Base-by-base conservation (phyloP, 2,888 invertebrate genomes). In the Melangyna quadrimaculata region DNA sequence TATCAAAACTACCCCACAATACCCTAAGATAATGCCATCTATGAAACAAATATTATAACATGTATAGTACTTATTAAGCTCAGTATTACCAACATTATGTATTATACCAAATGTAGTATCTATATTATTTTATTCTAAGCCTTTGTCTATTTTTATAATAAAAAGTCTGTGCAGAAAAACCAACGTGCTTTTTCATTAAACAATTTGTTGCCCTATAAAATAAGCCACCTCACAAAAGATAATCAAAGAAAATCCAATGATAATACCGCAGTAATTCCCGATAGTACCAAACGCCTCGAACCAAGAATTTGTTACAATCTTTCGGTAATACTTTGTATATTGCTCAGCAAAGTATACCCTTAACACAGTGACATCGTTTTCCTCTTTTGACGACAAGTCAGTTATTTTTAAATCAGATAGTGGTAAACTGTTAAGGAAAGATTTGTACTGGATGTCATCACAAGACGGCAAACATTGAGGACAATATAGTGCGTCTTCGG, bases 271-370 rank as follows among this genome's bases (percentile, higher is more conserved):
- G 87, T 94, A 93, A 77, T 95, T 95, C 45, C 95, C 95, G 88
- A 95, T 92, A 88, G 93, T 94, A 91, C 95, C 95, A 87, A 95
- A 89, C 78, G 94, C 91, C 89, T 95, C 95, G 89, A 93, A 95
- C 95, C 95, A 95, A 87, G 89, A 88, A 67, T 91, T 92, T 55
- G 88, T 90, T 27, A 90, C 59, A 63, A 90, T 78, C 32, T 91
- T 89, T 48, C 89, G 89, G 51, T 91, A 92, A 61, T 88, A 89
- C 10, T 90, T 89, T 3, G 89, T 89, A 35, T 89, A 67, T 0
- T 89, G 71, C 32, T 89, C 87, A 0, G 87, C 89, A 77, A 91
- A 92, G 82, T 87, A 90, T 4, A 92, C 90, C 63, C 88, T 88
- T 27, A 92, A 6, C 6, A 91, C 84, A 2, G 91, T 90, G 63